Evolutionary conservation across 2,113 vertebrate genomes (phyloP).

Genomic region (Takifugu bimaculatus): DNA sequence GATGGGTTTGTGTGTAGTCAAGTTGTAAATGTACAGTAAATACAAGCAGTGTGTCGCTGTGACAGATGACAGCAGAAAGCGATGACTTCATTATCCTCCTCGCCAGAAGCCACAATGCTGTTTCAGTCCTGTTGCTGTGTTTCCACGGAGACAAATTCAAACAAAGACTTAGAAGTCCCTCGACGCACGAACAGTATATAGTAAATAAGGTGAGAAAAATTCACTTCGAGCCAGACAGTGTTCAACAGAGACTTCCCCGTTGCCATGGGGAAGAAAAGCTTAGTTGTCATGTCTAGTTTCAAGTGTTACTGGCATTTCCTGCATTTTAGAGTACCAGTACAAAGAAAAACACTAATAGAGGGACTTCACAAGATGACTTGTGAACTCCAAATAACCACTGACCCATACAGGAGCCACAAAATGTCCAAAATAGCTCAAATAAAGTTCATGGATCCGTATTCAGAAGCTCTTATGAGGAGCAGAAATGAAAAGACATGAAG

Average conservation of each 20-base stretch:
- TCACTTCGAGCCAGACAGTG: conserved; percentile 38
- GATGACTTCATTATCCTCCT: conserved; percentile 35
- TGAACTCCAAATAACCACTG: no score
- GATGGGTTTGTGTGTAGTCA: background rate
- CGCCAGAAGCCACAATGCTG: conserved; percentile 7
- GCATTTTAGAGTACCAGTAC: no score
- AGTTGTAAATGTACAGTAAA: background rate
- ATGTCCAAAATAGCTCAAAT: no score
- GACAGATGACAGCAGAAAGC: conserved; percentile 29
- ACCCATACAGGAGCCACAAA: no score
- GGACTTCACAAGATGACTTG: no score
- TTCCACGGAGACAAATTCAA: conserved; percentile 43
- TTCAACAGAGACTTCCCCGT: conserved; percentile 38
- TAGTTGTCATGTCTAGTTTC: conserved; percentile 63
- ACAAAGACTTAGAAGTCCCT: conserved; percentile 33
- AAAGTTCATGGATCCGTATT: no score
- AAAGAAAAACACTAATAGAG: no score
- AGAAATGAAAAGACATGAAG: no score
- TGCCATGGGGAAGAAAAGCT: conserved; percentile 65
- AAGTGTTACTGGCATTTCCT: conserved; percentile 40
- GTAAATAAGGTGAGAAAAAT: conserved; percentile 45
- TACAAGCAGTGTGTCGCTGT: conserved; percentile 5
- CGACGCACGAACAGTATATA: conserved; percentile 25
- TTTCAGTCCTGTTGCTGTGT: conserved; percentile 16
- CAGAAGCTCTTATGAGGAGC: no score